These are phyloP conservation scores for Oncorhynchus kisutch DNA, from an alignment of 2,113 vertebrate species.

Conservation along the genomic window DNA sequence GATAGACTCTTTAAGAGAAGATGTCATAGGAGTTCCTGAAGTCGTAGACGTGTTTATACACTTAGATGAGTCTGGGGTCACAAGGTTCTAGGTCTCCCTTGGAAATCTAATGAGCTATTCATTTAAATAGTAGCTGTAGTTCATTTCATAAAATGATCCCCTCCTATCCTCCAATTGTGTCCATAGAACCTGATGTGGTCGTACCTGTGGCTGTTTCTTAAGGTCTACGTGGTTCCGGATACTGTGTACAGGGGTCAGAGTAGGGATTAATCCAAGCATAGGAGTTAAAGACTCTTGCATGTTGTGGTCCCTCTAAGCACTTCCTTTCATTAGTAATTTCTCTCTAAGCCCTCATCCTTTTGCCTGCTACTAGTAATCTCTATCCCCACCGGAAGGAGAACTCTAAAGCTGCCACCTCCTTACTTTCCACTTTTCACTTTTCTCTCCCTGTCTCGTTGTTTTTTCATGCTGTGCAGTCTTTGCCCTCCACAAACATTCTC, in stretches of 20 bases:
- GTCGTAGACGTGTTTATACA: no score
- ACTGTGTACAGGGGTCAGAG: neutral
- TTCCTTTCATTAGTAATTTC: slow-evolving; percentile 40
- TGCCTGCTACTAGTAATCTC: slow-evolving; percentile 14
- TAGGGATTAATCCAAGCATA: slow-evolving; percentile 4
- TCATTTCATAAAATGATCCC: no score
- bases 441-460: slow-evolving; percentile 12
- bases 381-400: slow-evolving; percentile 35
- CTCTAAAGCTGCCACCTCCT: neutral
- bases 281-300: slow-evolving; percentile 27
- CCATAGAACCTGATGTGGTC: no score
- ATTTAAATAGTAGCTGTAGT: no score
- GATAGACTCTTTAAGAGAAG: no score
- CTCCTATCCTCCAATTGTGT: no score
- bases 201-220: no score
- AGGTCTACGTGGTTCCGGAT: slow-evolving; percentile 4
- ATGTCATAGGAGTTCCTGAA: no score
- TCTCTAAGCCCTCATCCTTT: slow-evolving; percentile 27
- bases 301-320: slow-evolving; percentile 30
- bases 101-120: no score
- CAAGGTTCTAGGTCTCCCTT: no score
- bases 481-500: no score
- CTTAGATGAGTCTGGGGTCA: no score
- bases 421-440: neutral
- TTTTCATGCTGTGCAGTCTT: slow-evolving; percentile 12